A percentile compares a stretch with the other conserved stretches of the same genome.
Evolutionary conservation across 1,140 invertebrate genomes (phyloP).

Genomic region (Magallana ariakensis): DNA sequence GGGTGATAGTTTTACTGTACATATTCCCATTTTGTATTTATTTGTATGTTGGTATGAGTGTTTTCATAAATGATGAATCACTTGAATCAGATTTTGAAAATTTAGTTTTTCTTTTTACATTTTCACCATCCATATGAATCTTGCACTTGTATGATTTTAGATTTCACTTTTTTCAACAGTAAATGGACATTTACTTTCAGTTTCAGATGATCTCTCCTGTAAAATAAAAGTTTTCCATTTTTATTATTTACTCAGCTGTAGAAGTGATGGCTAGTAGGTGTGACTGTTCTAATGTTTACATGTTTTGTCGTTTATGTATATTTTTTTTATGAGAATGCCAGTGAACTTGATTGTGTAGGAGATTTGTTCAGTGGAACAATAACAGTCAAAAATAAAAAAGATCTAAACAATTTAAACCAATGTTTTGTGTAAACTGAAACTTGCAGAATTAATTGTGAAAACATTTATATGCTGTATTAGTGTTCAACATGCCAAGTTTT

Average conservation of each 20-base stretch:
- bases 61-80: neutral
- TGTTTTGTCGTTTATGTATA: neutral
- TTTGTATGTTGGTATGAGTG: conserved; percentile 13
- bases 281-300: neutral
- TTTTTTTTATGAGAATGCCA: neutral
- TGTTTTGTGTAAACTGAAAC: too few relatives aligned
- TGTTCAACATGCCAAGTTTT: too few relatives aligned
- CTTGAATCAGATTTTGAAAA: neutral
- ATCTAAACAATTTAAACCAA: neutral
- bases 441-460: too few relatives aligned
- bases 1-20: neutral
- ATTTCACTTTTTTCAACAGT: neutral
- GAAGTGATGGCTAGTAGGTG: neutral
- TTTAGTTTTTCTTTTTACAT: neutral
- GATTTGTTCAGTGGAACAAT: neutral
- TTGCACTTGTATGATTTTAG: conserved; percentile 13
- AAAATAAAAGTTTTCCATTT: neutral
- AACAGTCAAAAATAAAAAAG: neutral
- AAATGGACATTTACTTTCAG: conserved; percentile 30
- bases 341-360: neutral
- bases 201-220: conserved; percentile 31
- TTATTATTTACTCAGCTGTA: conserved; percentile 7
- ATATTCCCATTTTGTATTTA: conserved; percentile 10
- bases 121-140: neutral
- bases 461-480: too few relatives aligned